A percentile compares a stretch with the other conserved stretches of the same genome.
These are phyloP conservation scores for Melanotaenia boesemani DNA, from an alignment of 2,797 vertebrate species.

Conservation along the genomic window DNA sequence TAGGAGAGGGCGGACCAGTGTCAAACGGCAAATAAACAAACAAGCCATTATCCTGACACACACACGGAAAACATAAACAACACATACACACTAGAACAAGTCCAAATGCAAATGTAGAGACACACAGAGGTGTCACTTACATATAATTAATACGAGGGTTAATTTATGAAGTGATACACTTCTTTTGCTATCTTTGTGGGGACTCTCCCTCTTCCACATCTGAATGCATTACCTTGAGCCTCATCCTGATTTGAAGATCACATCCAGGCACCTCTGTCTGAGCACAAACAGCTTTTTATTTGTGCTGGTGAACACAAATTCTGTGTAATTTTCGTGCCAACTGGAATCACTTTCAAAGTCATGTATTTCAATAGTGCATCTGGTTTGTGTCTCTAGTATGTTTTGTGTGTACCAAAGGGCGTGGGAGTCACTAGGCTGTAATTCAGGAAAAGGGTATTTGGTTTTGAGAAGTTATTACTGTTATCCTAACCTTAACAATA, in stretches of 20 bases:
- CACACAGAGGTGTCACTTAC: constrained; percentile 29
- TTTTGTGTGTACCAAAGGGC: background rate
- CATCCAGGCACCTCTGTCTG: too few relatives aligned
- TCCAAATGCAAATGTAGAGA: constrained; percentile 36
- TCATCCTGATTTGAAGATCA: too few relatives aligned
- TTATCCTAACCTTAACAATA: too few relatives aligned
- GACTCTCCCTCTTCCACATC: background rate
- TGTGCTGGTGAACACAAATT: too few relatives aligned
- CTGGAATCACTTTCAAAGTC: too few relatives aligned
- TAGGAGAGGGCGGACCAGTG: constrained; percentile 77
- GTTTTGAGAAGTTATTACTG: background rate
- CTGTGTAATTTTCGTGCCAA: too few relatives aligned
- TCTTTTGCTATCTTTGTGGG: background rate
- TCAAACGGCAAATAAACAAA: constrained; percentile 80
- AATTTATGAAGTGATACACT: background rate
- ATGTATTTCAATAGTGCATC: too few relatives aligned
- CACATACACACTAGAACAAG: constrained; percentile 28
- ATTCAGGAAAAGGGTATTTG: background rate
- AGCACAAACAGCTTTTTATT: too few relatives aligned
- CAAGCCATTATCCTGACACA: constrained; percentile 72
- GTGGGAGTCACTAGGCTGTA: background rate
- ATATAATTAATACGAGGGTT: constrained; percentile 13
- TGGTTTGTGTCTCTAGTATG: background rate
- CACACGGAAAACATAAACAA: constrained; percentile 31
- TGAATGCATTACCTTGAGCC: too few relatives aligned